phyloP scores from a whole-genome alignment of 1,140 invertebrate genomes.

The Lasaia peninsularis region DNA sequence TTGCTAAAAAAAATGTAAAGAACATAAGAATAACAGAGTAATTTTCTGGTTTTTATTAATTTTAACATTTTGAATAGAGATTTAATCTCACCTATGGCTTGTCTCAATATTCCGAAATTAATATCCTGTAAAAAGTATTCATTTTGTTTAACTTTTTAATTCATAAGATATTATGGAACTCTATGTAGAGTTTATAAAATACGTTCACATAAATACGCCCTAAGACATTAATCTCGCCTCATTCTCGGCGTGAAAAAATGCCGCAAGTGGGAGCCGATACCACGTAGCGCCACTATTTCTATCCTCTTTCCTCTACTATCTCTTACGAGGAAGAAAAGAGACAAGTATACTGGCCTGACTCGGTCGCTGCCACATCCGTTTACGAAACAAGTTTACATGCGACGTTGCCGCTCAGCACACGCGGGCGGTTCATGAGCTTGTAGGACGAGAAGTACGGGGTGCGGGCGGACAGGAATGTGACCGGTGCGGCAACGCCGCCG shows the following conservation, averaged over 20 bases:
- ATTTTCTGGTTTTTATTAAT: too few relatives aligned
- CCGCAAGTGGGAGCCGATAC: slow-evolving; percentile 76
- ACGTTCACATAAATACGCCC: slow-evolving; percentile 38
- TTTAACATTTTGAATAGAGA: too few relatives aligned
- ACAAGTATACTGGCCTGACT: slow-evolving; percentile 51
- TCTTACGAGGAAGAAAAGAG: slow-evolving; percentile 26
- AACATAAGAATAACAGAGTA: too few relatives aligned
- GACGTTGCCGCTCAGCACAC: slow-evolving; percentile 68
- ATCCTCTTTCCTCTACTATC: slow-evolving; percentile 37
- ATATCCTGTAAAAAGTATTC: too few relatives aligned
- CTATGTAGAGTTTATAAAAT: slow-evolving; percentile 1
- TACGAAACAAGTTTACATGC: slow-evolving; percentile 81
- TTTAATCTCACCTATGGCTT: too few relatives aligned
- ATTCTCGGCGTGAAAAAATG: slow-evolving; percentile 77
- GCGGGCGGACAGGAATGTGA: slow-evolving; percentile 75
- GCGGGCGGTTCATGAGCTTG: slow-evolving; percentile 57
- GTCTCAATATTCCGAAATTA: too few relatives aligned
- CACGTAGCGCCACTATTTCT: slow-evolving; percentile 71
- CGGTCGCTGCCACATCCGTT: slow-evolving; percentile 80
- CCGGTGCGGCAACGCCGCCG: slow-evolving; percentile 83
- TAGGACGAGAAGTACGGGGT: slow-evolving; percentile 51
- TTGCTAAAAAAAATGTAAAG: too few relatives aligned
- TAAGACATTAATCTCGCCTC: slow-evolving; percentile 74
- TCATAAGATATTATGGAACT: neutral
- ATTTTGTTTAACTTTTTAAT: too few relatives aligned